These are phyloP conservation scores for Anabas testudineus DNA, from an alignment of 2,797 vertebrate species.

Conservation along the genomic window DNA sequence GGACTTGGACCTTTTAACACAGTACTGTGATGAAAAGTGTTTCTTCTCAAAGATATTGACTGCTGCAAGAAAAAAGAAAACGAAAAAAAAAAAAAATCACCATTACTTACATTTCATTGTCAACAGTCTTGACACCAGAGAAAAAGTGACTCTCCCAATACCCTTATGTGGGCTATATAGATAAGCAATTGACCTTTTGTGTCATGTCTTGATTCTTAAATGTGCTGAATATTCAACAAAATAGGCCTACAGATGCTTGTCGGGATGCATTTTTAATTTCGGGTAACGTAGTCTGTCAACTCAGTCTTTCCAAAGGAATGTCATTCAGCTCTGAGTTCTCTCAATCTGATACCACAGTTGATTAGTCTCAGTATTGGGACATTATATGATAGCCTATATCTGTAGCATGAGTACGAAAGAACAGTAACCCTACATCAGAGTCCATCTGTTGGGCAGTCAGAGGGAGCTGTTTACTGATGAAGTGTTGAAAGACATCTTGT, in stretches of 20 bases:
- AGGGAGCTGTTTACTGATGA: constrained; percentile 71
- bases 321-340: constrained; percentile 76
- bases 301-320: constrained; percentile 81
- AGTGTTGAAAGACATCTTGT: constrained; percentile 67
- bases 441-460: constrained; percentile 77
- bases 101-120: constrained; percentile 69
- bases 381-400: constrained; percentile 84
- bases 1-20: constrained; percentile 69
- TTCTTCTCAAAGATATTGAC: constrained; percentile 71
- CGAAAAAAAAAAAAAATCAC: constrained; percentile 30
- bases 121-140: constrained; percentile 62
- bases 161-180: constrained; percentile 70
- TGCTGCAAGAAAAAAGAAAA: constrained; percentile 39
- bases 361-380: constrained; percentile 79
- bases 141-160: constrained; percentile 50
- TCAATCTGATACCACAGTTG: constrained; percentile 76
- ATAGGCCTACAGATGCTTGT: constrained; percentile 80
- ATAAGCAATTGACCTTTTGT: constrained; percentile 75
- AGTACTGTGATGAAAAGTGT: constrained; percentile 77
- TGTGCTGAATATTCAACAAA: constrained; percentile 78
- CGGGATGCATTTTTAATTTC: constrained; percentile 72
- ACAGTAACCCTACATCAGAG: constrained; percentile 79
- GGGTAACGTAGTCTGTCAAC: constrained; percentile 68
- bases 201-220: constrained; percentile 77
- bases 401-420: constrained; percentile 85